Percentiles rank a stretch among this genome's conserved stretches.
phyloP scores from a whole-genome alignment of 2,797 vertebrate genomes.

The Sebastes trivittatus region DNA sequence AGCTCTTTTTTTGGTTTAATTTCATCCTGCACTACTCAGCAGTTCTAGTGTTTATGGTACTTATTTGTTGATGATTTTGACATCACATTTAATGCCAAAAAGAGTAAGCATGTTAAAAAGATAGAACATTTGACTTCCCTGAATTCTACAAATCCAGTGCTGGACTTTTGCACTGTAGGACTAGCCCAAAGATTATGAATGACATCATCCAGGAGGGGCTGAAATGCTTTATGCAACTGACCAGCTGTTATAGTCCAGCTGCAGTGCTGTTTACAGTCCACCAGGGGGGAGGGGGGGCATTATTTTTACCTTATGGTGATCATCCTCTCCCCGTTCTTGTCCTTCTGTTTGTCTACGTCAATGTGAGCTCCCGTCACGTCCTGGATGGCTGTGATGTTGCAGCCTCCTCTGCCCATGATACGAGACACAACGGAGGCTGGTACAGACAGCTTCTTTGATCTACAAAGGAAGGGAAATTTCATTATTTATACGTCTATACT shows the following conservation, averaged over 20 bases:
- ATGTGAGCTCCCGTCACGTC: slow-evolving; percentile 99
- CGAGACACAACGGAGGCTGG: slow-evolving; percentile 97
- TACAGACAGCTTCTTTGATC: slow-evolving; percentile 99
- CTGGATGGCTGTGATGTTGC: slow-evolving; percentile 99
- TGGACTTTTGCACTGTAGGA: neutral
- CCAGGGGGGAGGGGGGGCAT: neutral
- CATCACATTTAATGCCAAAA: neutral
- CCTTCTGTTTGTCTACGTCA: slow-evolving; percentile 99
- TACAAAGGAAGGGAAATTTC: slow-evolving; percentile 55
- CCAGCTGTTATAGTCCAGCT: neutral
- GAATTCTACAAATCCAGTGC: neutral
- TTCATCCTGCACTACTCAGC: too few relatives aligned
- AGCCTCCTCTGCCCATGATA: slow-evolving; percentile 99
- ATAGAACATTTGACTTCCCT: neutral
- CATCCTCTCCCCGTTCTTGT: slow-evolving; percentile 99
- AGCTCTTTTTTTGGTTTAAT: too few relatives aligned
- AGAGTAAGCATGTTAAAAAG: neutral
- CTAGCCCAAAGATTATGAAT: neutral
- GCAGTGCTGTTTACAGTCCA: slow-evolving; percentile 16
- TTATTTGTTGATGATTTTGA: too few relatives aligned
- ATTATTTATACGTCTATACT: neutral
- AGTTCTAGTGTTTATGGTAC: too few relatives aligned
- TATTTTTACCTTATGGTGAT: slow-evolving; percentile 94
- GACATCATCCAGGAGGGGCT: slow-evolving; percentile 6
- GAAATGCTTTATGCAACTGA: neutral